phyloP scores from a whole-genome alignment of 1,140 invertebrate species.

The Paracyclopina nana region DNA sequence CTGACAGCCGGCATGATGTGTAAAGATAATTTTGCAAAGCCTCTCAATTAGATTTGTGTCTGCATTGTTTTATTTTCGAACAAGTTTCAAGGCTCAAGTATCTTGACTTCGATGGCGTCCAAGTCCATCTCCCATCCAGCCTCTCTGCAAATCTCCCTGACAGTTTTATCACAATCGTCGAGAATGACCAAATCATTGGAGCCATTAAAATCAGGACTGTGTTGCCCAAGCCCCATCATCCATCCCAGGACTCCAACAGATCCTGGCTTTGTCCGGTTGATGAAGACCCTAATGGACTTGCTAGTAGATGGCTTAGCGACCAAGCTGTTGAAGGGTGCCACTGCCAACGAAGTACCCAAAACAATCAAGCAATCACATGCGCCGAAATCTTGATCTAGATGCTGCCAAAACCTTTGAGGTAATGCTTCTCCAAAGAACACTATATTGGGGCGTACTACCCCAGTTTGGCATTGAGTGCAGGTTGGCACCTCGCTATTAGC shows the following conservation, averaged over 20 bases:
- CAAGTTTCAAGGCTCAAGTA: too few species aligned
- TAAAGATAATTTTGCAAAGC: too few species aligned
- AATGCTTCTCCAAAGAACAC: slow-evolving; percentile 4
- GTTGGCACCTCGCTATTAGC: slow-evolving; percentile 12
- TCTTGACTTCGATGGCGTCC: too few species aligned
- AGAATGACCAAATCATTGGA: neutral
- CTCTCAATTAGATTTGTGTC: too few species aligned
- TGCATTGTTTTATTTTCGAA: too few species aligned
- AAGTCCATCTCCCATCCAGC: neutral
- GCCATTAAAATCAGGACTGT: neutral
- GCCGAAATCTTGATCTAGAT: neutral
- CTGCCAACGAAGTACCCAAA: slow-evolving; percentile 6
- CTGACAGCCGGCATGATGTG: too few species aligned
- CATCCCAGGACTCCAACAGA: neutral
- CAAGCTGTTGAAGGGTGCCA: slow-evolving; percentile 1
- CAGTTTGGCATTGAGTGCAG: slow-evolving; percentile 6
- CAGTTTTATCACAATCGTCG: neutral
- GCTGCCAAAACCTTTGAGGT: slow-evolving; percentile 2
- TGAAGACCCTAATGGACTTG: neutral
- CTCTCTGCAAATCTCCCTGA: neutral
- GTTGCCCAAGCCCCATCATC: neutral
- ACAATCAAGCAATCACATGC: slow-evolving; percentile 16
- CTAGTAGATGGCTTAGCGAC: slow-evolving; percentile 5
- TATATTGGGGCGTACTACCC: slow-evolving; percentile 1
- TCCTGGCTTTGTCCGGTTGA: neutral